phyloP scores from a whole-genome alignment of 2,888 invertebrate species.

The Linnaemya vulpina region DNA sequence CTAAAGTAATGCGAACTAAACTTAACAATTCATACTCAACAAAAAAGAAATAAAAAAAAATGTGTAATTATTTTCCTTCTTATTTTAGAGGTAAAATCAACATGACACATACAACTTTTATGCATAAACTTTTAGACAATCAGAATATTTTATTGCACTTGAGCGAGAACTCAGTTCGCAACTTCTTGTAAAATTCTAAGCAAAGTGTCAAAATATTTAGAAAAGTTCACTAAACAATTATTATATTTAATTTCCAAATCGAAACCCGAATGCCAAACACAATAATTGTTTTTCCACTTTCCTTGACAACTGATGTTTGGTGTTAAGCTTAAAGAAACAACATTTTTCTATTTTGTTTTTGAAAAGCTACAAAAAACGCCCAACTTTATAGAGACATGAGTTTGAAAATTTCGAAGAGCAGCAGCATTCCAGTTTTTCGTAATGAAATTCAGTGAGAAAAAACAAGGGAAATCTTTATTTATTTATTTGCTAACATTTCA shows the following conservation, averaged over 20 bases:
- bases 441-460: slow-evolving; percentile 2
- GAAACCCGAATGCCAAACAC: background rate
- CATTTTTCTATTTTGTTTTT: slow-evolving; percentile 8
- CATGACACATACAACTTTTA: background rate
- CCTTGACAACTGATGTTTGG: slow-evolving; percentile 46
- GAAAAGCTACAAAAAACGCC: background rate
- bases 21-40: too few relatives aligned
- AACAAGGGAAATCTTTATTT: background rate
- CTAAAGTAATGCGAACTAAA: too few relatives aligned
- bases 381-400: slow-evolving; percentile 5
- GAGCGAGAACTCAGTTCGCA: background rate
- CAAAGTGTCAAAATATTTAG: slow-evolving; percentile 58
- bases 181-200: background rate
- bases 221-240: slow-evolving; percentile 48
- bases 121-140: slow-evolving; percentile 26
- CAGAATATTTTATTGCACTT: slow-evolving; percentile 28
- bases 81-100: background rate
- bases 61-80: background rate
- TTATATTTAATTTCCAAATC: background rate
- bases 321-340: background rate
- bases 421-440: background rate
- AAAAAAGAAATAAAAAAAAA: background rate
- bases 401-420: background rate
- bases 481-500: slow-evolving; percentile 31
- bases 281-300: slow-evolving; percentile 28